Conservation (phyloP, 2,888 invertebrate genomes). For the Gymnocheta viridis region DNA sequence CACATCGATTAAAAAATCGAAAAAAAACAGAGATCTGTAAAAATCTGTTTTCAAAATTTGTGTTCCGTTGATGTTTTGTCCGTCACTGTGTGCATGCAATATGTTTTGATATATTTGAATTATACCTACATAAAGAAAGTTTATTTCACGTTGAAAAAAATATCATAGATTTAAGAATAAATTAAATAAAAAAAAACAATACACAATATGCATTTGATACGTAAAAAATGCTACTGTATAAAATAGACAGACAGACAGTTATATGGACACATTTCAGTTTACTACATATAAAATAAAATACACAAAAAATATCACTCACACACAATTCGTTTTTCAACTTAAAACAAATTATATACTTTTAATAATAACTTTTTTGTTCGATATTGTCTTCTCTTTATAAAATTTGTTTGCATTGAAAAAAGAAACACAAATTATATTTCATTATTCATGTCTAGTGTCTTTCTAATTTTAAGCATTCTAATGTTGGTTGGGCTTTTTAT, state of each 20-base stretch:
- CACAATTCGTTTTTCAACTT: not conserved
- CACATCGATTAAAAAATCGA: too few relatives aligned
- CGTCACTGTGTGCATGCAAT: not conserved
- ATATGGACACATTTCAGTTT: slow-evolving; percentile 20
- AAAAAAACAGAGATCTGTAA: too few relatives aligned
- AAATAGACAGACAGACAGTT: not conserved
- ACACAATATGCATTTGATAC: slow-evolving; percentile 39
- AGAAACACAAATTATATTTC: slow-evolving; percentile 4
- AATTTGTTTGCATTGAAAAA: not conserved
- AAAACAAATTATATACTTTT: not conserved
- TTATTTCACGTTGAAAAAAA: slow-evolving; percentile 34
- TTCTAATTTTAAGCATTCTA: slow-evolving; percentile 3
- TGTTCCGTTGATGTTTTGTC: not conserved
- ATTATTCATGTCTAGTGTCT: slow-evolving; percentile 57
- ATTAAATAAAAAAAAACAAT: slow-evolving; percentile 54
- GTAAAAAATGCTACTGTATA: slow-evolving; percentile 56
- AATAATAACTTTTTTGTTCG: slow-evolving; percentile 7
- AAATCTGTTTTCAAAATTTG: not conserved
- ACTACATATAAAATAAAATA: slow-evolving; percentile 22
- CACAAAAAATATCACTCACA: not conserved
- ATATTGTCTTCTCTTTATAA: slow-evolving; percentile 38
- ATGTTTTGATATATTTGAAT: slow-evolving; percentile 35
- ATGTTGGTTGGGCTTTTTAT: not conserved
- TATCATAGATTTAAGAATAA: slow-evolving; percentile 66
- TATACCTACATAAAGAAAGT: slow-evolving; percentile 64